Conservation (phyloP, 1,140 invertebrate species). For the Panonychus citri region DNA sequence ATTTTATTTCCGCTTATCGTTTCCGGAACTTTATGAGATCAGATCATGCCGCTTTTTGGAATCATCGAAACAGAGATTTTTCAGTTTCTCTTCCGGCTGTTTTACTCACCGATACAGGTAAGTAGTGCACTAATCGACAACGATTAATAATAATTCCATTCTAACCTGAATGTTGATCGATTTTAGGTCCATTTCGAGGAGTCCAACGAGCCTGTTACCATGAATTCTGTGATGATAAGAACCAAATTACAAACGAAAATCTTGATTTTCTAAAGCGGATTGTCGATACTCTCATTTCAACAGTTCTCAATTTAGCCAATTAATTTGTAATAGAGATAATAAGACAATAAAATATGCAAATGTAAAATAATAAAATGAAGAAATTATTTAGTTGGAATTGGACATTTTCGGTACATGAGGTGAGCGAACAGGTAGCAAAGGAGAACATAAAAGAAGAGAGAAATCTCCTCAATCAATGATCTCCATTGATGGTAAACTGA, state of each 20-base stretch:
- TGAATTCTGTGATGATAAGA: slow-evolving; percentile 19
- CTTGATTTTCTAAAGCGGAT: slow-evolving; percentile 14
- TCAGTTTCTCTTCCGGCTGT: slow-evolving; percentile 19
- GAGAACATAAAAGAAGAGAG: neutral
- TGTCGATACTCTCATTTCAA: neutral
- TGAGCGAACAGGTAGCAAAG: neutral
- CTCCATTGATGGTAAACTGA: neutral
- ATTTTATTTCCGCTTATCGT: slow-evolving; percentile 1
- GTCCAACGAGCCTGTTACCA: slow-evolving; percentile 25
- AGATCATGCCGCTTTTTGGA: slow-evolving; percentile 21
- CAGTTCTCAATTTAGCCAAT: neutral
- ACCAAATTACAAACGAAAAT: slow-evolving; percentile 13
- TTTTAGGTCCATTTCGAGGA: slow-evolving; percentile 23
- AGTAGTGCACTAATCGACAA: neutral
- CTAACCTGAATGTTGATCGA: neutral
- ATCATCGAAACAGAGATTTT: slow-evolving; percentile 9
- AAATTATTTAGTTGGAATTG: neutral
- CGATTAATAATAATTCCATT: neutral
- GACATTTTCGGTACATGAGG: neutral
- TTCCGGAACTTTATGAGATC: slow-evolving; percentile 19
- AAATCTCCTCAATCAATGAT: neutral
- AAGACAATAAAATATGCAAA: neutral
- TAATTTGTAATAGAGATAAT: too few species aligned
- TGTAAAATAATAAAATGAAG: neutral
- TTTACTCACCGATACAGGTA: slow-evolving; percentile 25